Percentiles rank a stretch among this genome's conserved stretches.
Conservation (phyloP, 2,113 vertebrate genomes). For the Otis tarda region DNA sequence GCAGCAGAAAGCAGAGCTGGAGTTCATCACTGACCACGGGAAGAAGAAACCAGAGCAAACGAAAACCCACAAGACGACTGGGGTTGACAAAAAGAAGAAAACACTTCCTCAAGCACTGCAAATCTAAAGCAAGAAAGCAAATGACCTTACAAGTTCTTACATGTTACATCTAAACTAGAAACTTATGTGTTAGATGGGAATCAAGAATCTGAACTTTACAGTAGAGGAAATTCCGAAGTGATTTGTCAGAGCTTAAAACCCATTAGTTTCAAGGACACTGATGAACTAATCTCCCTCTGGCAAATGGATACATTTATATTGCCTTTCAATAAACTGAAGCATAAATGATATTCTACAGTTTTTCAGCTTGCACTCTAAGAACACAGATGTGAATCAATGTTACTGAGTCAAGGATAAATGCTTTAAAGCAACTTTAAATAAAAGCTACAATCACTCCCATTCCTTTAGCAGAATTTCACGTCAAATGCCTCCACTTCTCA, state of each 20-base stretch:
- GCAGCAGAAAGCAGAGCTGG: not conserved
- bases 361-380: not conserved
- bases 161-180: not conserved
- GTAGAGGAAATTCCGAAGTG: conserved; percentile 23
- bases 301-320: not conserved
- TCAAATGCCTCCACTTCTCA: not conserved
- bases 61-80: not conserved
- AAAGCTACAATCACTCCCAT: not conserved
- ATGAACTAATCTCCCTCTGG: not conserved
- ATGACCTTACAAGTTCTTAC: not conserved
- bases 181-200: not conserved
- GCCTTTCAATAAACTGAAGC: not conserved
- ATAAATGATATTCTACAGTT: not conserved
- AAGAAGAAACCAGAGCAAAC: not conserved
- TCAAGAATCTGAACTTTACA: not conserved
- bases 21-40: not conserved
- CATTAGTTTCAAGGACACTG: not conserved
- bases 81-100: not conserved
- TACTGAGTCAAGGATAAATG: not conserved
- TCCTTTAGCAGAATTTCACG: not conserved
- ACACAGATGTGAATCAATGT: not conserved
- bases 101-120: not conserved
- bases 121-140: not conserved
- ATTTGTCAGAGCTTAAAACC: not conserved
- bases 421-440: not conserved